Evolutionary conservation across 1,140 invertebrate species (phyloP), one percentile per base, ranked within the genome.

Genomic region (Dermatophagoides farinae): DNA sequence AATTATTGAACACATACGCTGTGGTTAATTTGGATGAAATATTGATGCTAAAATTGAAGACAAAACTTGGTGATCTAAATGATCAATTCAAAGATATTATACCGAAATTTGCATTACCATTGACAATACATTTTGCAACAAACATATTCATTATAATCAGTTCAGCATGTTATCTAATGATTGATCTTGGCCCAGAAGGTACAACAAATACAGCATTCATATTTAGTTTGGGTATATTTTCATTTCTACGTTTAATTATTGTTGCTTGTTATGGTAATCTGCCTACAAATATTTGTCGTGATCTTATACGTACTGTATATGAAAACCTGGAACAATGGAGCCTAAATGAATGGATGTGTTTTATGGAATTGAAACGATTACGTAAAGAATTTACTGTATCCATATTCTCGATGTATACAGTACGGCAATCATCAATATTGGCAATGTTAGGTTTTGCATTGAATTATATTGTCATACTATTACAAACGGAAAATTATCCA

Each of bases 401-500:
- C 1, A 23, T 55, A 12, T 55, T 55, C 12, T 55, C 53, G 25
- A 23, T 55, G 10, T 55, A 41, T 25, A 25, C 53, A 1, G 53
- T 55, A 44, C 38, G 23, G 14, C 53, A 55, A 25, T 55, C 53
- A 40, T 55, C 53, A 37, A 55, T 55, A 44, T 25, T 55, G 31
- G n/a, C 53, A 11, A 39, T 55, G 53, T 23, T 55, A 14, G 53
- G 53, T 25, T 55, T 55, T 44, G 53, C 53, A 39, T 25, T 55
- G 16, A 41, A 39, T 23, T 55, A 55, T 23, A 55, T 44, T 55
- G 53, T 55, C 41, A 44, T 55, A 5, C 14, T 55, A 23, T 44
- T 55, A 23, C 53, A 55, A 25, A 55, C 53, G 25, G 53, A 55
- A 40, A 55, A 55, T 23, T 55, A 55, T 55, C 14, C 14, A 50